These are phyloP conservation scores for Drosophila miranda DNA, from an alignment of 1,140 invertebrate genomes.

Conservation along the genomic window DNA sequence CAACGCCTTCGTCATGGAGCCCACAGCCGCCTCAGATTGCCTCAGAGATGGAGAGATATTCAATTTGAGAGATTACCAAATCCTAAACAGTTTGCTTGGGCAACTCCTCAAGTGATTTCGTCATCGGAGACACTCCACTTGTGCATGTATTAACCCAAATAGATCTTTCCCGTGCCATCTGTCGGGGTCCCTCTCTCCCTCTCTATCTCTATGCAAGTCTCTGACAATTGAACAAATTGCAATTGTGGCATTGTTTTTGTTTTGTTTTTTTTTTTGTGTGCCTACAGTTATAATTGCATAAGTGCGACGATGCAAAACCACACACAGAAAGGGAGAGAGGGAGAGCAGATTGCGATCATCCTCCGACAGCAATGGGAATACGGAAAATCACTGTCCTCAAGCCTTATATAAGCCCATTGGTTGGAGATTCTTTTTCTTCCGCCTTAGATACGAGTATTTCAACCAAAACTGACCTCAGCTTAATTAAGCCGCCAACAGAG, in stretches of 20 bases:
- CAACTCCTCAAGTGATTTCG: slow-evolving; percentile 35
- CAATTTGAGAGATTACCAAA: slow-evolving; percentile 46
- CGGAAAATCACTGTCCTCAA: background rate
- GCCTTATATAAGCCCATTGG: slow-evolving; percentile 14
- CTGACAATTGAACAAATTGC: slow-evolving; percentile 51
- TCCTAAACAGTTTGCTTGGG: slow-evolving; percentile 42
- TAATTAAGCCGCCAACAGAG: slow-evolving; percentile 41
- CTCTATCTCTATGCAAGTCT: background rate
- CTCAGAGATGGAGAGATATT: slow-evolving; percentile 19
- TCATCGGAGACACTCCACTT: slow-evolving; percentile 42
- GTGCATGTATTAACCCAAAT: slow-evolving; percentile 43
- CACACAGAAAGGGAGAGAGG: background rate
- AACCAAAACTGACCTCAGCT: slow-evolving; percentile 30
- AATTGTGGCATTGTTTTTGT: slow-evolving; percentile 48
- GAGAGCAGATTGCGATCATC: slow-evolving; percentile 28
- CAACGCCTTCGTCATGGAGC: slow-evolving; percentile 30
- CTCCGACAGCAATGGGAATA: slow-evolving; percentile 37
- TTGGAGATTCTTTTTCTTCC: slow-evolving; percentile 29
- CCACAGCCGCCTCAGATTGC: background rate
- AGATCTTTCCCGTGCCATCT: slow-evolving; percentile 25
- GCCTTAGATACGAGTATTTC: slow-evolving; percentile 11
- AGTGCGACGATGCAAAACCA: slow-evolving; percentile 48
- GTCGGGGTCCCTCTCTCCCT: background rate
- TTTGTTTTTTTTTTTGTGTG: slow-evolving; percentile 20
- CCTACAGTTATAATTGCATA: slow-evolving; percentile 52